phyloP scores from a whole-genome alignment of 2,888 invertebrate species.

The Sisyra terminalis region DNA sequence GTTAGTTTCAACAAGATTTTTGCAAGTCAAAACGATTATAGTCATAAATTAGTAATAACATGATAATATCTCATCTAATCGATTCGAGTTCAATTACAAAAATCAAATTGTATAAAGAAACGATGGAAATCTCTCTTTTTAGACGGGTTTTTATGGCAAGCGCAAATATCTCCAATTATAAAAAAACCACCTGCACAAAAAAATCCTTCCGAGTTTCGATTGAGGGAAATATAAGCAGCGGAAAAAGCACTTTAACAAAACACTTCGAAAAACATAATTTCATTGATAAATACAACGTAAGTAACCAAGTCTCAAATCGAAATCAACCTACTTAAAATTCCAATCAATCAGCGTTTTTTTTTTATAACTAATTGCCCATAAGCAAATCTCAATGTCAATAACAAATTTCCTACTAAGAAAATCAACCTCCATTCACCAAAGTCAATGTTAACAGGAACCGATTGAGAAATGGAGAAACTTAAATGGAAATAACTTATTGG shows the following conservation, averaged over 20 bases:
- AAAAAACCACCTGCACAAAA: not conserved
- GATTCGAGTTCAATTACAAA: not conserved
- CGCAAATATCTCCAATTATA: no score
- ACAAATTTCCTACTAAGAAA: not conserved
- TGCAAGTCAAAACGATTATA: not conserved
- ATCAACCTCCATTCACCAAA: not conserved
- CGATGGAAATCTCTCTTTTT: not conserved
- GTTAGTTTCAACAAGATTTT: not conserved
- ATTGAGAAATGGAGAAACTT: slow-evolving; percentile 74
- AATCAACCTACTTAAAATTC: not conserved
- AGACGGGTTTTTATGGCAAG: not conserved
- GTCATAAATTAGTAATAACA: not conserved
- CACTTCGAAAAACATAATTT: slow-evolving; percentile 23
- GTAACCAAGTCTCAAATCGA: slow-evolving; percentile 9
- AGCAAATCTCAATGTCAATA: not conserved
- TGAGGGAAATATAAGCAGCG: slow-evolving; percentile 30
- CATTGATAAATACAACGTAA: slow-evolving; percentile 26
- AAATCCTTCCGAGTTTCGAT: slow-evolving; percentile 26
- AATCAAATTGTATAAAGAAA: not conserved
- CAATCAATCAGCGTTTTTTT: not conserved
- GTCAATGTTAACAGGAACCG: slow-evolving; percentile 39
- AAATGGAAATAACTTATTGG: slow-evolving; percentile 62
- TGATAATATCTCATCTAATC: not conserved
- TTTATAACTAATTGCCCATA: not conserved
- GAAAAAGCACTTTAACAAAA: slow-evolving; percentile 27